Base-by-base conservation (phyloP, 1,140 invertebrate genomes). In the Pseudomyrmex pallidus region DNA sequence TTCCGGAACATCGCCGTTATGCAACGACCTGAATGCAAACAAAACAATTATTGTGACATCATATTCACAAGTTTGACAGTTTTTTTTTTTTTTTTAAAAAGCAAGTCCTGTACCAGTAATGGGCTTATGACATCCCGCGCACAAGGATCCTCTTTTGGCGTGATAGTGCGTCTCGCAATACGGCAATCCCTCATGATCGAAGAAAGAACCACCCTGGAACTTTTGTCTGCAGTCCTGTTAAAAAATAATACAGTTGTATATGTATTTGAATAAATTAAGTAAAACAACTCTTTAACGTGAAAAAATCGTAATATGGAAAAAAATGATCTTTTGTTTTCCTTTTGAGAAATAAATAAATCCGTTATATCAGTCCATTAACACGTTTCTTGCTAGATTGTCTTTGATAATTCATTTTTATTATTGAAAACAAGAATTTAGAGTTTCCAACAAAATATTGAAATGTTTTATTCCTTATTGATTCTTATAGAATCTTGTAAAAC, bases 81-180 rank as follows among this genome's bases (percentile, higher is more conserved):
- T n/a, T n/a, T n/a, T n/a, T n/a, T n/a, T 25, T 25, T 25, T 25
- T 67, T 70, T 10, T 35, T 9, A 35, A 35, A 35, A 35, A 7
- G 5, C 5, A 35, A 35, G 35, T 57, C 2, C 0, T n/a, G 22
- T 66, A 85, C 96, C 98, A 83, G 98, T 98, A 91, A 99, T 99
- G 13, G 99, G 98, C 92, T 99, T 99, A 92, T 99, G 98, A 92
- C 99, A 99, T 64, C 98, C 98, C 85, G 98, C 98, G 94, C 99
- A 99, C 0, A 99, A 95, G 0, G 99, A 99, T 44, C 99, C 99
- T 46, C 98, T 95, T 93, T 99, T 98, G 77, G 98, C 97, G 93
- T 99, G 99, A 93, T 99, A 99, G 94, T 99, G 99, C 2, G 98
- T 99, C 94, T 99, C 99, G 93, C 99, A 99, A 92, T 99, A 99